A percentile compares a stretch with the other conserved stretches of the same genome.
Evolutionary conservation across 2,888 invertebrate species (phyloP).

Genomic region (Agrotis exclamationis): DNA sequence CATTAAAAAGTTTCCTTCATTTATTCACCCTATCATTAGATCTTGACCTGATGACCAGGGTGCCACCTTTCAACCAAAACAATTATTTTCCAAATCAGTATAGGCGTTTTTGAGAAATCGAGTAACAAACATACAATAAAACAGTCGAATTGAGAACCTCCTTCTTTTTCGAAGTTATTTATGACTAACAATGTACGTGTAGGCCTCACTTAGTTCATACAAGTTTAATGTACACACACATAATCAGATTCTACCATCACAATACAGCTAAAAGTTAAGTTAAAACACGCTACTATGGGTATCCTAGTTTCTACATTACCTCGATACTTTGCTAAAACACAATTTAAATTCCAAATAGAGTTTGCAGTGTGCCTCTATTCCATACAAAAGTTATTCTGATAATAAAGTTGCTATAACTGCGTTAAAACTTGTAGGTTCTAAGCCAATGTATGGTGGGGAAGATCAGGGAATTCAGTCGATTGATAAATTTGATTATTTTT

Average conservation of each 20-base stretch:
- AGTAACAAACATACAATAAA: no score
- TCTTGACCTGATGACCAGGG: no score
- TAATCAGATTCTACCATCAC: conserved; percentile 15
- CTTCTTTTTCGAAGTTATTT: no score
- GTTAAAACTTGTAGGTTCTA: conserved; percentile 21
- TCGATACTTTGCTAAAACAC: conserved; percentile 51
- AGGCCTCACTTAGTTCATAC: no score
- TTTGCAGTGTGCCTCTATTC: conserved; percentile 29
- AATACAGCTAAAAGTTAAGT: conserved; percentile 31
- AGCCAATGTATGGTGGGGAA: not conserved
- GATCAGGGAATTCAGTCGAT: not conserved
- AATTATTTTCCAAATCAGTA: no score
- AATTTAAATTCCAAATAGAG: conserved; percentile 57
- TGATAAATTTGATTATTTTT: no score
- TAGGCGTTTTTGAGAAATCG: no score
- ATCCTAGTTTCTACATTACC: conserved; percentile 36
- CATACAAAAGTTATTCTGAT: conserved; percentile 37
- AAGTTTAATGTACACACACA: not conserved
- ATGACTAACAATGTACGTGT: no score
- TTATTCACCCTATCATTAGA: no score
- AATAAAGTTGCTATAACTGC: conserved; percentile 25
- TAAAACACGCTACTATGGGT: conserved; percentile 11
- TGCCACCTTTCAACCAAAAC: no score
- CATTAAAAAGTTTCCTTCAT: no score
- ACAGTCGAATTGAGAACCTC: no score